Conservation (phyloP, 2,888 invertebrate species). For the Diaprepes abbreviatus region DNA sequence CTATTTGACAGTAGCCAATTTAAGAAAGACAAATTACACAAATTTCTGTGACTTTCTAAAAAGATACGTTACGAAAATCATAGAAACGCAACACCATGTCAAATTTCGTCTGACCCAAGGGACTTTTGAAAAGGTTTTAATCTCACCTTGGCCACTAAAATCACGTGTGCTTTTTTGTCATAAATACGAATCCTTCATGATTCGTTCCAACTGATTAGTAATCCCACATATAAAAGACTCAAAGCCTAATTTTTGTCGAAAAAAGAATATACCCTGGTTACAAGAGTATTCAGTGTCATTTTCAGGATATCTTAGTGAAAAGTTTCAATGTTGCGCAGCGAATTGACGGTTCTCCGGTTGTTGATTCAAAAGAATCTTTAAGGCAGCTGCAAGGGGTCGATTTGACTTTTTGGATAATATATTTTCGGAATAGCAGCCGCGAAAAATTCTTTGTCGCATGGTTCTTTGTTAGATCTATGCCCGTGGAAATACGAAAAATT, state of each 20-base stretch:
- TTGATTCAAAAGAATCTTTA: constrained; percentile 33
- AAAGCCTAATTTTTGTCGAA: constrained; percentile 30
- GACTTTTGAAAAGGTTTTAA: constrained; percentile 45
- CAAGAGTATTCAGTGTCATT: constrained; percentile 32
- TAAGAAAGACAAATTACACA: constrained; percentile 29
- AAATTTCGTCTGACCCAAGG: constrained; percentile 33
- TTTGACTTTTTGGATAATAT: constrained; percentile 44
- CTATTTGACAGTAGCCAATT: constrained; percentile 15
- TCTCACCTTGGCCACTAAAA: constrained; percentile 48
- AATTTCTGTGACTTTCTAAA: constrained; percentile 6
- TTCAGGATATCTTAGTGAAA: constrained; percentile 41
- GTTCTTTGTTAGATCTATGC: constrained; percentile 43
- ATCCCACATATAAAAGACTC: constrained; percentile 50
- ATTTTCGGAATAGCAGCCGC: constrained; percentile 40
- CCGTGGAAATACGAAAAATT: constrained; percentile 52
- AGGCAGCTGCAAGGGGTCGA: constrained; percentile 41
- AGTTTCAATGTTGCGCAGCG: constrained; percentile 50
- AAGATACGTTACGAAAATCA: constrained; percentile 13
- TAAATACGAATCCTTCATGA: constrained; percentile 46
- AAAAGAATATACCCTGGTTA: constrained; percentile 25
- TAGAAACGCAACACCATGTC: constrained; percentile 30
- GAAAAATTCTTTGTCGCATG: constrained; percentile 48
- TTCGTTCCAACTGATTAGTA: constrained; percentile 53
- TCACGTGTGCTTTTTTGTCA: constrained; percentile 50
- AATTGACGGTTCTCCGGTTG: constrained; percentile 46